Conservation (phyloP, 2,113 vertebrate genomes). For the Ploceus nigricollis region DNA sequence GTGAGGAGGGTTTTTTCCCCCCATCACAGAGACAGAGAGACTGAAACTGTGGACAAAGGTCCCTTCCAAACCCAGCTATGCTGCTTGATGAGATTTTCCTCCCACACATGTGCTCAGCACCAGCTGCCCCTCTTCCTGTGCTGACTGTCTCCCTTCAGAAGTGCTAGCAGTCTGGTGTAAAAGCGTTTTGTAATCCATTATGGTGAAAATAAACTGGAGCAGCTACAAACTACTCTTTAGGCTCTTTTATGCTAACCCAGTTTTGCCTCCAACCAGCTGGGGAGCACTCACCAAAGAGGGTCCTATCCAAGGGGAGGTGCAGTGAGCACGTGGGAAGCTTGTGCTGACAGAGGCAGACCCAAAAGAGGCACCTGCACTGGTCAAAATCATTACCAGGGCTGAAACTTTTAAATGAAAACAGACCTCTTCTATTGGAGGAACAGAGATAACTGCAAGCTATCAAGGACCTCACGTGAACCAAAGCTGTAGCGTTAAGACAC, state of each 20-base stretch:
- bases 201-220: slow-evolving; percentile 13
- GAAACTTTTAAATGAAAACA: not conserved
- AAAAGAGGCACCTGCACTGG: not conserved
- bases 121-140: slow-evolving; percentile 56
- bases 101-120: not conserved
- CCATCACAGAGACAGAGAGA: not conserved
- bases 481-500: not conserved
- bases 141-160: slow-evolving; percentile 40
- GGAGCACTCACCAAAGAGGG: not conserved
- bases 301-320: not conserved
- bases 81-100: slow-evolving; percentile 3
- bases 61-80: not conserved
- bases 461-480: not conserved
- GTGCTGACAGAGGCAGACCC: not conserved
- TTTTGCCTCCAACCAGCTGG: not conserved
- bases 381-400: not conserved
- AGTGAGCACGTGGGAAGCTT: not conserved
- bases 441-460: not conserved
- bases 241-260: not conserved
- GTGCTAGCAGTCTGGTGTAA: slow-evolving; percentile 5
- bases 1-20: not conserved
- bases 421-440: not conserved
- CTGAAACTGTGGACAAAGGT: slow-evolving; percentile 36
- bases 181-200: not conserved
- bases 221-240: not conserved